A percentile compares a stretch with the other conserved stretches of the same genome.
Conservation (phyloP, 1,140 invertebrate genomes). For the Drosophila subobscura region DNA sequence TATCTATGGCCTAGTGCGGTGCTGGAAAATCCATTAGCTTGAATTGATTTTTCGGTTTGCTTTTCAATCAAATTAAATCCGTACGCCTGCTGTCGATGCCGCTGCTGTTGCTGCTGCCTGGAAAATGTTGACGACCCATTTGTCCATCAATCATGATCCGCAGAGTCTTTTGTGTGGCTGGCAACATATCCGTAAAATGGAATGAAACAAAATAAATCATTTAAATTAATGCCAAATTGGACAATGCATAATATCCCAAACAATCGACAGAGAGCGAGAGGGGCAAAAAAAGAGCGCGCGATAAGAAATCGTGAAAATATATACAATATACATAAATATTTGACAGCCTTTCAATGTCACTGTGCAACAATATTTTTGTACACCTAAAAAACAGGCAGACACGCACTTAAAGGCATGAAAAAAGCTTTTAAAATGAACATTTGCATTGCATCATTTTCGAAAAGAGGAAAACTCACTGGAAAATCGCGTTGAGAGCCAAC, state of each 20-base stretch:
- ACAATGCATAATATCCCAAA: conserved; percentile 53
- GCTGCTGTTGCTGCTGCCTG: conserved; percentile 12
- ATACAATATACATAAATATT: conserved; percentile 34
- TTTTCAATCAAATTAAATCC: conserved; percentile 71
- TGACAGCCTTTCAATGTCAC: conserved; percentile 52
- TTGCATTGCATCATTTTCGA: conserved; percentile 50
- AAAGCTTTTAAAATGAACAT: conserved; percentile 56
- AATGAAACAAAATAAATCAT: conserved; percentile 55
- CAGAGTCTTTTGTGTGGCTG: conserved; percentile 38
- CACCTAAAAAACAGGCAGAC: not conserved
- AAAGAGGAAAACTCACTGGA: conserved; percentile 11
- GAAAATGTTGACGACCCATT: conserved; percentile 38
- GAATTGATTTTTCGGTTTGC: conserved; percentile 63
- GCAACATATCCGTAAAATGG: conserved; percentile 7
- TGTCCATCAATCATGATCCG: conserved; percentile 64
- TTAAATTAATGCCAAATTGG: conserved; percentile 66
- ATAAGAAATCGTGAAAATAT: conserved; percentile 27
- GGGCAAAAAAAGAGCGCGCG: conserved; percentile 7
- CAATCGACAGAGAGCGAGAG: conserved; percentile 28
- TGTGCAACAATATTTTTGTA: conserved; percentile 36
- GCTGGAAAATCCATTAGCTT: conserved; percentile 58
- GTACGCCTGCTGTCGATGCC: conserved; percentile 28
- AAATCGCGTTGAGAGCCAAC: conserved; percentile 19
- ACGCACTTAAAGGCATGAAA: conserved; percentile 47
- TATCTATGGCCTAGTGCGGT: conserved; percentile 40